A percentile compares a stretch with the other conserved stretches of the same genome.
Evolutionary conservation across 1,140 invertebrate species (phyloP).

Genomic region (Papilio dardanus): DNA sequence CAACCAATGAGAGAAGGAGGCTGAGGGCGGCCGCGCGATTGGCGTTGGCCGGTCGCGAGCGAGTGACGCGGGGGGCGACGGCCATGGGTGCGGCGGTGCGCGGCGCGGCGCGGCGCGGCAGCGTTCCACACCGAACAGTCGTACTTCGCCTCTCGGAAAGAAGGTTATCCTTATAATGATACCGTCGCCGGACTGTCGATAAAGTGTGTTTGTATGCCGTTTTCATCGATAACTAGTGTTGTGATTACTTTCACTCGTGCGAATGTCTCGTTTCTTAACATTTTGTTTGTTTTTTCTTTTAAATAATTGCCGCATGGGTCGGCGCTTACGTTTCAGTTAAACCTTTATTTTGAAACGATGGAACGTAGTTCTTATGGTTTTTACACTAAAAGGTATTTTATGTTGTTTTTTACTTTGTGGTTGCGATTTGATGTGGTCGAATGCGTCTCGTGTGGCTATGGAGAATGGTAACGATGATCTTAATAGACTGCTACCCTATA

Average conservation of each 20-base stretch:
- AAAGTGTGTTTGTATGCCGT: slow-evolving; percentile 82
- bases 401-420: slow-evolving; percentile 80
- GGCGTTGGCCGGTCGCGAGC: slow-evolving; percentile 67
- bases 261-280: slow-evolving; percentile 81
- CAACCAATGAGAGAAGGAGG: slow-evolving; percentile 59
- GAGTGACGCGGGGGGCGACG: slow-evolving; percentile 52
- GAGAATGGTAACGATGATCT: slow-evolving; percentile 52
- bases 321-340: slow-evolving; percentile 80
- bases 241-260: slow-evolving; percentile 81
- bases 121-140: slow-evolving; percentile 60
- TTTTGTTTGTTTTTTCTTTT: slow-evolving; percentile 79
- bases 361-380: slow-evolving; percentile 82
- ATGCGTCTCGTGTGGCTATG: slow-evolving; percentile 75
- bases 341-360: slow-evolving; percentile 81
- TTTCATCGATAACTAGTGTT: slow-evolving; percentile 82
- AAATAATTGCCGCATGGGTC: slow-evolving; percentile 79
- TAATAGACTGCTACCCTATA: slow-evolving; percentile 45
- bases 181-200: slow-evolving; percentile 77
- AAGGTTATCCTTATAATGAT: slow-evolving; percentile 79
- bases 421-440: slow-evolving; percentile 73
- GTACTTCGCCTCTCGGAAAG: slow-evolving; percentile 76
- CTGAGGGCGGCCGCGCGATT: slow-evolving; percentile 72
- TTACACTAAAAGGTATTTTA: slow-evolving; percentile 82
- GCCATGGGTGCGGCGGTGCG: slow-evolving; percentile 62
- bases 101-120: slow-evolving; percentile 56